These are phyloP conservation scores for Lacanobia wlatinum DNA, from an alignment of 2,888 invertebrate genomes.

Conservation along the genomic window DNA sequence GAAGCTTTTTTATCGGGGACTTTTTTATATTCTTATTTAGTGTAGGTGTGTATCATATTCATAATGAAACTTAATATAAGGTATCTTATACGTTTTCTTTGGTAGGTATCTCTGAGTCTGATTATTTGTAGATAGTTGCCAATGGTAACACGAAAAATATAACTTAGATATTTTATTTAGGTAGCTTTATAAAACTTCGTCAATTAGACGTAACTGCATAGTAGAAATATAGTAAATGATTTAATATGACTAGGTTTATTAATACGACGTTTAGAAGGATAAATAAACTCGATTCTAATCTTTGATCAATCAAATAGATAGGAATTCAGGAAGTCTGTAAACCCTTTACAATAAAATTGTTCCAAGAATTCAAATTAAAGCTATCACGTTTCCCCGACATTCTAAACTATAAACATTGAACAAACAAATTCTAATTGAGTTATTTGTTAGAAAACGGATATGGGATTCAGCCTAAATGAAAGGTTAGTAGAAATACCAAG, in stretches of 20 bases:
- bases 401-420: slow-evolving; percentile 52
- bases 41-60: not conserved
- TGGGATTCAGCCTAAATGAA: slow-evolving; percentile 12
- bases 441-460: slow-evolving; percentile 48
- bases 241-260: too few relatives aligned
- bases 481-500: slow-evolving; percentile 23
- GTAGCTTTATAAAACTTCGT: not conserved
- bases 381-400: slow-evolving; percentile 34
- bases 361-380: slow-evolving; percentile 60
- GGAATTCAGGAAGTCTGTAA: slow-evolving; percentile 19
- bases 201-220: not conserved
- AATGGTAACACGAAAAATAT: not conserved
- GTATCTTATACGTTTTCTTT: not conserved
- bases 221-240: too few relatives aligned
- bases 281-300: not conserved
- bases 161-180: not conserved
- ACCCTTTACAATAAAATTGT: slow-evolving; percentile 34
- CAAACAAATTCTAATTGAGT: slow-evolving; percentile 59
- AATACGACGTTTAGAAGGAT: not conserved
- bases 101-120: not conserved
- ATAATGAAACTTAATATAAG: not conserved
- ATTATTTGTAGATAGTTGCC: not conserved
- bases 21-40: slow-evolving; percentile 8
- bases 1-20: too few relatives aligned
- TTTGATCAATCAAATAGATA: slow-evolving; percentile 7